Evolutionary conservation across 2,888 invertebrate species (phyloP).

Genomic region (Carterocephalus palaemon): DNA sequence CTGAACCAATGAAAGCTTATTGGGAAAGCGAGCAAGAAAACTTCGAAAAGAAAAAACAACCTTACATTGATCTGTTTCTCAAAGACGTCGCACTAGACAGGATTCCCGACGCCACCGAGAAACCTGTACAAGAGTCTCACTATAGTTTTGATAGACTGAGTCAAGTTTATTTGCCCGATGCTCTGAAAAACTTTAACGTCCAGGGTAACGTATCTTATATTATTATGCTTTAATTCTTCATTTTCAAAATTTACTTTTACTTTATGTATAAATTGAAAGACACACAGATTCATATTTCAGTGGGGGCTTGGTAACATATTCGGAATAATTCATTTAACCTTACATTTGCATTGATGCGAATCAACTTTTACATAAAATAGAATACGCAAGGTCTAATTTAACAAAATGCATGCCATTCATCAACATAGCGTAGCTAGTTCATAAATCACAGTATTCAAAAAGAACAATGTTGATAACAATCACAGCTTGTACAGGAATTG

Average conservation of each 20-base stretch:
- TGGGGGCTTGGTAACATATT: no score
- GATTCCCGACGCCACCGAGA: slow-evolving; percentile 64
- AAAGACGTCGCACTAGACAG: slow-evolving; percentile 56
- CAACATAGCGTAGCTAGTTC: neutral
- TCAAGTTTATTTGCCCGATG: slow-evolving; percentile 55
- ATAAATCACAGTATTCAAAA: slow-evolving; percentile 8
- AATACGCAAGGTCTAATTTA: no score
- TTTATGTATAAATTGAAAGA: slow-evolving; percentile 36
- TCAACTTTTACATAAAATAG: no score
- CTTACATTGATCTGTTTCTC: slow-evolving; percentile 61
- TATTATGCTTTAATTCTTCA: slow-evolving; percentile 37
- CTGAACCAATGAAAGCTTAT: slow-evolving; percentile 67
- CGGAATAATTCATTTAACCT: no score
- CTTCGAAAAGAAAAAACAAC: slow-evolving; percentile 52
- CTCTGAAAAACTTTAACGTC: slow-evolving; percentile 50
- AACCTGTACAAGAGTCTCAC: slow-evolving; percentile 66
- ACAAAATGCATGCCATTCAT: slow-evolving; percentile 19
- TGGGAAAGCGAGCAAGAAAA: slow-evolving; percentile 68
- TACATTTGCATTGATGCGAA: no score
- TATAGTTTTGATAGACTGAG: slow-evolving; percentile 63
- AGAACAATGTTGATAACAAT: slow-evolving; percentile 22
- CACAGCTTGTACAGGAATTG: slow-evolving; percentile 17
- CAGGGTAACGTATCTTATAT: slow-evolving; percentile 65
- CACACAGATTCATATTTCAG: slow-evolving; percentile 64
- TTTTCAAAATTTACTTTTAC: slow-evolving; percentile 27